Percentiles rank a stretch among this genome's conserved stretches.
phyloP scores from a whole-genome alignment of 1,140 invertebrate species.

The Megalonaias nervosa region DNA sequence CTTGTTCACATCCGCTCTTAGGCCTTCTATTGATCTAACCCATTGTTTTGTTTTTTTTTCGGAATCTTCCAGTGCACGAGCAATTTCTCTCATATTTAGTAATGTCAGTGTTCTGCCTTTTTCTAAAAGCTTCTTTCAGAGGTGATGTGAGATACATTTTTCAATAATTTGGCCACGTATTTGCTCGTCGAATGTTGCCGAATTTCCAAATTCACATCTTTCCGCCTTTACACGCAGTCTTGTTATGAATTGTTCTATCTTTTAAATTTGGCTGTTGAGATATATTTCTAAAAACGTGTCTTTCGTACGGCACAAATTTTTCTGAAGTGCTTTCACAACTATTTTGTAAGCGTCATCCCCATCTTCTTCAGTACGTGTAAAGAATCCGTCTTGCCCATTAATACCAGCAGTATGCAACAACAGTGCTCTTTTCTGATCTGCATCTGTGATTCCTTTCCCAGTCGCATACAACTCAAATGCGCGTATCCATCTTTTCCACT shows the following conservation, averaged over 20 bases:
- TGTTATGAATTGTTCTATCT: slow-evolving; percentile 20
- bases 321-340: slow-evolving; percentile 25
- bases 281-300: background rate
- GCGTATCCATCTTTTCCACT: slow-evolving; percentile 39
- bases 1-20: background rate
- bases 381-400: slow-evolving; percentile 43
- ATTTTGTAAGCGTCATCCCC: slow-evolving; percentile 23
- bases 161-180: slow-evolving; percentile 38
- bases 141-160: slow-evolving; percentile 8
- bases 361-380: slow-evolving; percentile 11
- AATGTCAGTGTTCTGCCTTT: slow-evolving; percentile 17
- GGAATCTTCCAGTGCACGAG: slow-evolving; percentile 1
- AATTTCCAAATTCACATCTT: slow-evolving; percentile 32
- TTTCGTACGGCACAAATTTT: slow-evolving; percentile 20
- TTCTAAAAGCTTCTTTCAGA: slow-evolving; percentile 24
- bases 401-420: slow-evolving; percentile 40
- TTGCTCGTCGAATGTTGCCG: background rate
- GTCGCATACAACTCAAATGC: slow-evolving; percentile 32
- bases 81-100: slow-evolving; percentile 3
- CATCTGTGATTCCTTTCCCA: slow-evolving; percentile 35
- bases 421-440: no score
- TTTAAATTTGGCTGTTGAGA: background rate
- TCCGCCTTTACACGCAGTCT: slow-evolving; percentile 10
- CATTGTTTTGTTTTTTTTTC: no score
- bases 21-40: background rate